Base-by-base conservation (phyloP, 1,140 invertebrate species). In the Colletes gigas region DNA sequence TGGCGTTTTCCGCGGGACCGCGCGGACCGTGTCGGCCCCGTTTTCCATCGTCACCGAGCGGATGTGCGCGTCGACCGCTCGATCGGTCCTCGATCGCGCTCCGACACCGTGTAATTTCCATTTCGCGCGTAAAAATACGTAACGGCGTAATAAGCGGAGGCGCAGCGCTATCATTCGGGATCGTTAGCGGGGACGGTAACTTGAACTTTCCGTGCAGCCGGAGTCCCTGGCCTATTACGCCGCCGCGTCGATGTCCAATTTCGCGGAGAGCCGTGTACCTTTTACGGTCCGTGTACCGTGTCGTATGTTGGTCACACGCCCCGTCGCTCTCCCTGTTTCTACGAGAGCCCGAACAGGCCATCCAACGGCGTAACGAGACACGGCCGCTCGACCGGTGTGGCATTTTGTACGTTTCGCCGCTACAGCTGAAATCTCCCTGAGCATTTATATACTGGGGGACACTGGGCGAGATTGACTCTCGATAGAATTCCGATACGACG, bases 61-160 rank as follows among this genome's bases (percentile, higher is more conserved):
- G 19, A 76, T 44, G 17, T 54, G 6, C n/a, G 10, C 67, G 55
- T n/a, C 74, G 74, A 59, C 6, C 63, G 2, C 54, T 3, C n/a
- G 44, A 17, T 59, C 59, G 65, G 69, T 69, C 66, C 15, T 14
- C 19, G 30, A 78, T 76, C 74, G 62, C 30, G 57, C n/a, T 14
- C 30, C 44, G 21, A 63, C 63, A 78, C 76, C 68, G 68, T 78
- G 59, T 78, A 78, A 78, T 78, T 57, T 62, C 68, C 68, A 62
- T 78, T 78, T 71, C 39, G 50, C 68, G 76, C 47, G 67, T 21
- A 63, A 69, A 78, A 78, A 63, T 19, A 50, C 47, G 21, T 62
- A 78, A 78, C 75, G 47, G 76, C 68, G 67, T 78, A 78, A 78
- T 72, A 72, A 78, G 76, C 59, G 50, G 76, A 3, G 60, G 41